Evolutionary conservation across 2,797 vertebrate species (phyloP), one percentile per base, ranked within the genome.

Genomic region (Bucorvus abyssinicus): DNA sequence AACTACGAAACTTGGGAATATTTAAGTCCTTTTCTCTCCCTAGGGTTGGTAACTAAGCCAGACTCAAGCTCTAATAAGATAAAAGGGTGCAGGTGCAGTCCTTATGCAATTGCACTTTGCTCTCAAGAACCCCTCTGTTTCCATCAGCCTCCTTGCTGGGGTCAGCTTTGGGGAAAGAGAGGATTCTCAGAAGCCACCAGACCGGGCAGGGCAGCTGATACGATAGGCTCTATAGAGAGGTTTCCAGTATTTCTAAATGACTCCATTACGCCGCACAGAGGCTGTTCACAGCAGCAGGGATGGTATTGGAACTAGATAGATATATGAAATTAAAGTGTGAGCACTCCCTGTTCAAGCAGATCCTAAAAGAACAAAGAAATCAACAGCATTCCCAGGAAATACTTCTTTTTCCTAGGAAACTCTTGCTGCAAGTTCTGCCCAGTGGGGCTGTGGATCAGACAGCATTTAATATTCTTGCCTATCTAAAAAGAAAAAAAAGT

Each of bases 211-310:
- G 42, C 49, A 87, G 64, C 56, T 7, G 4, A 34, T 53, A 45
- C 0, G 6, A 60, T 21, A 22, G 0, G 4, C 7, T 23, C 45
- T 32, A 3, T 3, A 47, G 42, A 75, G 64, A 78, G 47, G 6
- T 38, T 90, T 67, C 23, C 59, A 44, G 44, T 42, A 61, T 47
- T 78, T 78, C 67, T 75, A 32, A 79, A 78, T 40, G 7, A 38
- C 69, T 84, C 65, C 12, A 12, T 76, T 69, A 40, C 30, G 59
- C 23, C 15, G 10, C 59, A 50, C 26, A 44, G 75, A 67, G 32
- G 52, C 18, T 29, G 18, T 16, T 49, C 64, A 45, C 60, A 68
- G 45, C 55, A 71, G 63, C 23, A 60, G 76, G 49, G 45, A 65
- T 42, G 24, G 38, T 17, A 50, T 71, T 86, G 57, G 40, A 81